Evolutionary conservation across 2,113 vertebrate genomes (phyloP).

Genomic region (Kryptolebias marmoratus): DNA sequence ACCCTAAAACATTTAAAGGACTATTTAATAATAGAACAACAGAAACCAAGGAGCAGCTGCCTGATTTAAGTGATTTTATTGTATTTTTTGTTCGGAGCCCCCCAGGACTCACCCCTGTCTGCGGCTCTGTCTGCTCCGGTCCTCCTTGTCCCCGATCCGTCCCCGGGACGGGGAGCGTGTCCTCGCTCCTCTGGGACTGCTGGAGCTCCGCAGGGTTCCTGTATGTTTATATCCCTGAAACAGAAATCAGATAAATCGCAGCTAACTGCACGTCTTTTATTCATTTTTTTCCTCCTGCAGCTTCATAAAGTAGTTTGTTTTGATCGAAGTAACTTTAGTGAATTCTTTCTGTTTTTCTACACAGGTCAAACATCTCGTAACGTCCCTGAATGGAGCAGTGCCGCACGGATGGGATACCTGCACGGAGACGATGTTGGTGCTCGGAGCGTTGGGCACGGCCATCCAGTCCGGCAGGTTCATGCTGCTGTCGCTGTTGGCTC

Average conservation of each 20-base stretch:
- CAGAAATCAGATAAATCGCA: neutral
- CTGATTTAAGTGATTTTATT: no score
- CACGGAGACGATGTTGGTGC: slow-evolving; percentile 81
- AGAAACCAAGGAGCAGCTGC: no score
- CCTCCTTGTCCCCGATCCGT: slow-evolving; percentile 82
- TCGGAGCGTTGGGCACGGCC: slow-evolving; percentile 82
- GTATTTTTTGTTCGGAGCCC: neutral
- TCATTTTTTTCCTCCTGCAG: neutral
- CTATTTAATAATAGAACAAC: no score
- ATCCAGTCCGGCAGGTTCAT: slow-evolving; percentile 92
- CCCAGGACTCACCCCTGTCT: slow-evolving; percentile 78
- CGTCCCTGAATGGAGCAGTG: neutral
- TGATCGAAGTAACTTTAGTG: no score
- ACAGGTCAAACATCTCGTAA: no score
- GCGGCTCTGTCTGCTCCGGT: slow-evolving; percentile 85
- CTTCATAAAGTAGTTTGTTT: neutral
- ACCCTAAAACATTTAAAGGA: no score
- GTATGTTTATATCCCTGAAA: slow-evolving; percentile 84
- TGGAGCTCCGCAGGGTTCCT: slow-evolving; percentile 89
- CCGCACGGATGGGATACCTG: slow-evolving; percentile 67
- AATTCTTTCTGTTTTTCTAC: no score
- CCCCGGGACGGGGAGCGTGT: slow-evolving; percentile 90
- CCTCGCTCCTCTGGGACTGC: slow-evolving; percentile 89
- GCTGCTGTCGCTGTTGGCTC: slow-evolving; percentile 93
- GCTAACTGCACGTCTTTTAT: no score